Conservation (phyloP, 1,140 invertebrate species). For the Lepidurus arcticus region DNA sequence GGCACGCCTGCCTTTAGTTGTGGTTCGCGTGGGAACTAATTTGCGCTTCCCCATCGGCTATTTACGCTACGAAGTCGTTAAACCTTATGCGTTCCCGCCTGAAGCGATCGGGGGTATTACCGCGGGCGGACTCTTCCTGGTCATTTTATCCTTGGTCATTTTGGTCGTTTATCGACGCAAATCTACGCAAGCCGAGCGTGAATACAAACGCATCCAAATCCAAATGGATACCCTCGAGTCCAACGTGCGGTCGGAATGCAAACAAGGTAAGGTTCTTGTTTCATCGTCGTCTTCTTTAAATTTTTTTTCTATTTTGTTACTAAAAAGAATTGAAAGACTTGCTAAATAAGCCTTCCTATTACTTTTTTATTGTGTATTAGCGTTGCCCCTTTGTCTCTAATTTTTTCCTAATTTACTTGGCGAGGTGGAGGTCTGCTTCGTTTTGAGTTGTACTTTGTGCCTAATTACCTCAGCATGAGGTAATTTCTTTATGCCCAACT, state of each 20-base stretch:
- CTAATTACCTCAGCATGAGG: conserved; percentile 21
- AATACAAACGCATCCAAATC: conserved; percentile 95
- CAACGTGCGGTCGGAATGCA: conserved; percentile 94
- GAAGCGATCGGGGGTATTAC: conserved; percentile 81
- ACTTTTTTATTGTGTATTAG: conserved; percentile 16
- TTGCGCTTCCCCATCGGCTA: conserved; percentile 79
- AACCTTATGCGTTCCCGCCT: conserved; percentile 74
- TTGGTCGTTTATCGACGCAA: conserved; percentile 82
- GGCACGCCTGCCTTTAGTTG: conserved; percentile 74
- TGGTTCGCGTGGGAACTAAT: conserved; percentile 80
- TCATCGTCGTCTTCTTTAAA: conserved; percentile 25
- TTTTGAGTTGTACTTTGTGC: conserved; percentile 19
- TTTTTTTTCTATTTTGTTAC: conserved; percentile 25
- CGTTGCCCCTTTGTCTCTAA: neutral
- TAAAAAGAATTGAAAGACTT: neutral
- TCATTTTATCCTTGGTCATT: conserved; percentile 77
- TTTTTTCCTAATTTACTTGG: conserved; percentile 22
- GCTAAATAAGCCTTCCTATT: conserved; percentile 12
- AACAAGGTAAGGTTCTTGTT: conserved; percentile 59
- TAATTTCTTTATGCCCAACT: conserved; percentile 10
- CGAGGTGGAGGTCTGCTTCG: conserved; percentile 20
- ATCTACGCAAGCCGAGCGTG: conserved; percentile 88
- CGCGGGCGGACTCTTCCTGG: conserved; percentile 70
- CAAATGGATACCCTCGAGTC: conserved; percentile 99
- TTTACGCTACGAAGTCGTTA: conserved; percentile 79